Base-by-base conservation (phyloP, 2,888 invertebrate species). In the Amaurobius ferox region DNA sequence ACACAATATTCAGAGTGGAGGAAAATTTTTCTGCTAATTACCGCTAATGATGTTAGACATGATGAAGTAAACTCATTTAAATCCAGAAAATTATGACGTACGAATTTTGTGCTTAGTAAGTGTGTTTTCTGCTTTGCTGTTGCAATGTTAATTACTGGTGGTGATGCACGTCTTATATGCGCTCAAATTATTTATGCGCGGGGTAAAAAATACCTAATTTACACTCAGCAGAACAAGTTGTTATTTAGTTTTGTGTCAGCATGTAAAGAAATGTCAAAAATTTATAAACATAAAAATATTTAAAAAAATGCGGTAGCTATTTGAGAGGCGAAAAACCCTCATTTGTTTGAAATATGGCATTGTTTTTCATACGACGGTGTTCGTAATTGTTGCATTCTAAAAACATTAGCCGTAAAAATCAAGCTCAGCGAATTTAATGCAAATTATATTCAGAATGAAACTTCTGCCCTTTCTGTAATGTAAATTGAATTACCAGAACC, bases 11-110 rank as follows among this genome's bases (percentile, higher is more conserved):
- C 39, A 55, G 73, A 55, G 35, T 64, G 28, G 40, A 26, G 80
- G 68, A 72, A 80, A 77, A 71, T 66, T 83, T 83, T 66, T 55
- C 71, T 44, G 83, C 83, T 83, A 83, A 83, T 83, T 83, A 77
- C 77, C 77, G 64, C 83, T 83, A 83, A 83, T 83, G 83, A 83
- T 55, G 83, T 77, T 83, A 83, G 83, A 83, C 83, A 39, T 77
- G 66, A 71, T 83, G 83, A 83, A 77, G 83, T 76, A 83, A 83
- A 83, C 83, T 83, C 83, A 77, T 83, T 83, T 83, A 83, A 83
- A 83, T 71, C 71, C 66, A 71, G 66, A 72, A 83, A 83, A 83
- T 77, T 83, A 83, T 83, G 83, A 83, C 71, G 71, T 19, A 29
- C 48, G 71, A 77, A 77, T 71, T 64, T 71, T 55, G 19, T 44